Conservation (phyloP, 1,140 invertebrate genomes). For the Penaeus japonicus region DNA sequence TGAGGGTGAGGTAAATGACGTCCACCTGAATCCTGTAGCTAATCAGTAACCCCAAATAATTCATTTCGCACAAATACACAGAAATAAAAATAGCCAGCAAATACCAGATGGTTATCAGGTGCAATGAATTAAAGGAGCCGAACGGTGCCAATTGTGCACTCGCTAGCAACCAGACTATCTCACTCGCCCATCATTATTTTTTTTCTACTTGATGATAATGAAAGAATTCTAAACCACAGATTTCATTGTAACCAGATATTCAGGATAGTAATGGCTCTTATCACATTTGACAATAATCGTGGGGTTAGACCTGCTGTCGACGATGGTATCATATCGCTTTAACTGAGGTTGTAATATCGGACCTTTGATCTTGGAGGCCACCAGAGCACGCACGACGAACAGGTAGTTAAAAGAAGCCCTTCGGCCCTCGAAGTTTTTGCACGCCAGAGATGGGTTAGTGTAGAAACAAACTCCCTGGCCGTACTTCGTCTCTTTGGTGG, state of each 20-base stretch:
- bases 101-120: no score
- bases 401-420: background rate
- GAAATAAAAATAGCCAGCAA: no score
- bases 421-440: background rate
- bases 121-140: no score
- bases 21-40: no score
- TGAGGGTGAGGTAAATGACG: no score
- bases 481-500: background rate
- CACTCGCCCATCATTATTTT: no score
- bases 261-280: constrained; percentile 44
- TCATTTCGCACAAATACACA: no score
- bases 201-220: no score
- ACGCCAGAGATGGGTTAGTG: background rate
- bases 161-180: no score
- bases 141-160: no score
- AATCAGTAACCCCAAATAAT: no score
- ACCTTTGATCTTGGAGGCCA: constrained; percentile 12
- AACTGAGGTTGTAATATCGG: constrained; percentile 11
- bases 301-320: background rate
- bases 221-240: background rate
- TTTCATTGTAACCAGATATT: constrained; percentile 26
- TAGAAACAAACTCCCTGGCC: constrained; percentile 51
- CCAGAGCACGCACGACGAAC: constrained; percentile 38
- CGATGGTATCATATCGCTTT: constrained; percentile 35
- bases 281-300: constrained; percentile 45